Evolutionary conservation across 2,888 invertebrate genomes (phyloP), one percentile per base, ranked within the genome.

Genomic region (Diarsia mendica): DNA sequence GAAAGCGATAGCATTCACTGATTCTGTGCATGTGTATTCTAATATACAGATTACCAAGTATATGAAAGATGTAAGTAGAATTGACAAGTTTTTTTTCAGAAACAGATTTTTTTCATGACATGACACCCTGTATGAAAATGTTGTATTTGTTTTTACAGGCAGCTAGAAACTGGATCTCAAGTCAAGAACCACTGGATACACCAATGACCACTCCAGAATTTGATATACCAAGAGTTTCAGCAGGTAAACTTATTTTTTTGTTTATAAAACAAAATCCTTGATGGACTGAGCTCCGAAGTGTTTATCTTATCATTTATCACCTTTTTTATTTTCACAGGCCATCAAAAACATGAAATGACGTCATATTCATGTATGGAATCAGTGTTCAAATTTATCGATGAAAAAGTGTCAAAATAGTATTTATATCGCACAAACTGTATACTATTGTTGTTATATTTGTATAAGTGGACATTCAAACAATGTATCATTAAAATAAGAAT

Each of bases 1-100:
- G 0, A 98, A 98, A 92, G 98, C 98, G 0, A 96, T 98, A 67
- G 98, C 98, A 0, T 95, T 98, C 70, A 98, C 98, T 0, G 98
- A 98, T 92, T 98, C 98, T 0, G 97, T 98, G 1, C 98, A 98
- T 91, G 94, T 95, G 28, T 95, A 95, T 83, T 93, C 95, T 2
- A 92, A 93, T 84, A 90, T 90, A 33, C 92, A 93, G 85, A 89
- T 95, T 65, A 90, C 94, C 0, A 89, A 92, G 67, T 90, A 90
- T 87, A 90, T 96, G 78, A 94, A 93, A 91, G 89, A 93, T 92
- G 96, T 96, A 86, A 84, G 77, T 79, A 18, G 51, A 33, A 60
- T 61, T 72, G 13, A 8, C 8, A 8, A 8, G 8, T 58, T 58
- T 58, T 58, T 8, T 15, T 39, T 4, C 39, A 39, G 5, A 39